Evolutionary conservation across 2,797 vertebrate genomes (phyloP), one percentile per base, ranked within the genome.

Genomic region (Megalops cyprinoides): DNA sequence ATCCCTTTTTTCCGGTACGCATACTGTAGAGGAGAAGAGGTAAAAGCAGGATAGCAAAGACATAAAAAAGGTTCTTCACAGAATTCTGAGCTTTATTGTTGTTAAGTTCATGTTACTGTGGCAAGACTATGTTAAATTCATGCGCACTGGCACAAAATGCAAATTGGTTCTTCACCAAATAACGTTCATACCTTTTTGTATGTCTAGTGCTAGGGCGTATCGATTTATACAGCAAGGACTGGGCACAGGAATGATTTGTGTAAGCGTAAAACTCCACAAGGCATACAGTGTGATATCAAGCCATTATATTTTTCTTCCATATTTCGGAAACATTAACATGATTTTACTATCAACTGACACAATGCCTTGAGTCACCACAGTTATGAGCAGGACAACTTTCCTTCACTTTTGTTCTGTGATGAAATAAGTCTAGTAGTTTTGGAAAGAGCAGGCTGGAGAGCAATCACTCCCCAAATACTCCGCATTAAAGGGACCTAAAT

Each of bases 141-240:
- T 48, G 51, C 74, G 49, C 31, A 14, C 4, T 31, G 44, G 73
- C 73, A 75, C 73, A n/a, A 44, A 46, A 74, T 75, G 42, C 48
- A 49, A 42, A 42, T 18, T 25, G 28, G 25, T 75, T 46, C 69
- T 51, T 76, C 34, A 56, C 39, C 18, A 51, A 20, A 55, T 31
- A 37, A 49, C 55, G 39, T 23, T 23, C 10, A 56, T 76, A 14
- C 51, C 20, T 25, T 18, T 2, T 23, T 75, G 37, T 73, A 73
- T 56, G 34, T 76, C 15, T 23, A n/a, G 28, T 39, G 10, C 12
- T 20, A 37, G 51, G 14, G 20, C 39, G 34, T 34, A 9, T 12
- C 8, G 31, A 55, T 76, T 39, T 55, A 44, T 34, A 23, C 31
- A 34, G n/a, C 31, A 9, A 42, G 74, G 28, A 0, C 20, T 56